Evolutionary conservation across 2,113 vertebrate genomes (phyloP).

Genomic region (Perca schrenkii): DNA sequence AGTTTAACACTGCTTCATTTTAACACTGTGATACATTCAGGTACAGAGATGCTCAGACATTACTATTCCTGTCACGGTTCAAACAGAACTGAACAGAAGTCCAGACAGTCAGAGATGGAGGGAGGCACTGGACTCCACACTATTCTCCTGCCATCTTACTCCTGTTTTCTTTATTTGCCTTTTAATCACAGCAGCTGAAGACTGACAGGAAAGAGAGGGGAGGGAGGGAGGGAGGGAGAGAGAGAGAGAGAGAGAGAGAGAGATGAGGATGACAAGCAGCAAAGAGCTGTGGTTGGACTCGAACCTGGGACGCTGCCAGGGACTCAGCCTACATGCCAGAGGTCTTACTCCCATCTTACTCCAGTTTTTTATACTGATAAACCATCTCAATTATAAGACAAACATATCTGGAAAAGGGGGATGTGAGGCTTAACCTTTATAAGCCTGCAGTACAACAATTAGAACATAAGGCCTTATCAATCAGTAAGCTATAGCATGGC

Average conservation of each 20-base stretch:
- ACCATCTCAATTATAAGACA: conserved; percentile 66
- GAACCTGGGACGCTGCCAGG: no score
- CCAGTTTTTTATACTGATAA: conserved; percentile 61
- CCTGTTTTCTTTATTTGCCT: conserved; percentile 31
- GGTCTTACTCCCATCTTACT: conserved; percentile 21
- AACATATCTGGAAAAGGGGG: conserved; percentile 50
- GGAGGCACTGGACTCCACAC: conserved; percentile 61
- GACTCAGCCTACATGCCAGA: no score
- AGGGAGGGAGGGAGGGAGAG: no score
- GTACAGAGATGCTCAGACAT: conserved; percentile 52
- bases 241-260: no score
- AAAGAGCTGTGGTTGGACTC: no score
- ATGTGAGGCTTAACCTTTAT: conserved; percentile 61
- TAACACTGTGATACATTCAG: conserved; percentile 37
- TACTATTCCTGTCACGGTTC: conserved; percentile 73
- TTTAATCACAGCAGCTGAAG: no score
- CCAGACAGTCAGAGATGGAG: conserved; percentile 43
- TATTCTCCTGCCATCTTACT: conserved; percentile 51
- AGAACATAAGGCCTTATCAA: conserved; percentile 44
- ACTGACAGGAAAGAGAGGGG: no score
- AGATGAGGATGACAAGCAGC: no score
- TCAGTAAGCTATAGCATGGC: neutral
- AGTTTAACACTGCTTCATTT: conserved; percentile 57
- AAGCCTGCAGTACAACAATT: conserved; percentile 26
- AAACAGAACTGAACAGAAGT: conserved; percentile 16